Percentiles rank a stretch among this genome's conserved stretches.
phyloP scores from a whole-genome alignment of 2,797 vertebrate genomes.

The Bovichtus diacanthus region DNA sequence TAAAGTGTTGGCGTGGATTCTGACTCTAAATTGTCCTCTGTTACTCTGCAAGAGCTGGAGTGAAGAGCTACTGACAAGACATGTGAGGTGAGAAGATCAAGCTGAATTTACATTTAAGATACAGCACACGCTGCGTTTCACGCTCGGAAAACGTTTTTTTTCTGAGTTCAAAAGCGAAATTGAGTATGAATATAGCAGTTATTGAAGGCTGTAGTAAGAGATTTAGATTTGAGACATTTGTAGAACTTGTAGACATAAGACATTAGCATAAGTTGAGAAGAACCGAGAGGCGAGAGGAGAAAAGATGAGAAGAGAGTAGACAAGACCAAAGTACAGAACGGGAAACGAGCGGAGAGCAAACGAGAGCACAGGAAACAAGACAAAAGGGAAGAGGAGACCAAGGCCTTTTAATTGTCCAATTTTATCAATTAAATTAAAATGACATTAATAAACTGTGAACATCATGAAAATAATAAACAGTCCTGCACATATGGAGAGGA shows the following conservation, averaged over 20 bases:
- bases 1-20: conserved; percentile 46
- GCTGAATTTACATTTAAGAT: not conserved
- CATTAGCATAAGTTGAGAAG: not conserved
- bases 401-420: not conserved
- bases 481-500: not conserved
- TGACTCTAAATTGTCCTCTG: conserved; percentile 26
- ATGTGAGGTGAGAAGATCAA: conserved; percentile 9
- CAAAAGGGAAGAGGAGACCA: not conserved
- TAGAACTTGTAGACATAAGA: not conserved
- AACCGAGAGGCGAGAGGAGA: not conserved
- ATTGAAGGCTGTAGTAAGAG: not conserved
- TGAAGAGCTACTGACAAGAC: not conserved
- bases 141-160: not conserved
- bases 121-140: conserved; percentile 2
- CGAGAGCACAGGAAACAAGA: too few species aligned
- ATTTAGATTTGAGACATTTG: conserved; percentile 10
- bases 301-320: not conserved
- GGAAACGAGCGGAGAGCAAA: not conserved
- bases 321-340: not conserved
- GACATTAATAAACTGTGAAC: not conserved
- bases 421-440: not conserved
- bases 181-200: not conserved
- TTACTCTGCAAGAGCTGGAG: conserved; percentile 6
- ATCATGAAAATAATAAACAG: not conserved
- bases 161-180: not conserved